A percentile compares a stretch with the other conserved stretches of the same genome.
These are phyloP conservation scores for Sitodiplosis mosellana DNA, from an alignment of 1,140 invertebrate genomes.

Conservation along the genomic window DNA sequence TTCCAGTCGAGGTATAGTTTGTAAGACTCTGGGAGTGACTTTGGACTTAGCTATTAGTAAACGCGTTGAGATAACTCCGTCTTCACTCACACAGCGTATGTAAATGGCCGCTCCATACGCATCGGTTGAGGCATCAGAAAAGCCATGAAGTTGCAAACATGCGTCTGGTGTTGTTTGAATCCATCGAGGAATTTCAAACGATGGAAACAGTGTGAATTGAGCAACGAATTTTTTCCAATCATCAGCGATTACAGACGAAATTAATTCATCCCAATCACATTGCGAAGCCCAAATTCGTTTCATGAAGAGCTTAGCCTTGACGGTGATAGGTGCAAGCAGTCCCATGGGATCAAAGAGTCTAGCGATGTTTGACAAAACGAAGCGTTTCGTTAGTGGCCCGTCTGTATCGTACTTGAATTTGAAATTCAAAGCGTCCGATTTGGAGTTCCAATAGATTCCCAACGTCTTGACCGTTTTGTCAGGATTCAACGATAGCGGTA, in stretches of 20 bases:
- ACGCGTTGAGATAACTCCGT: constrained; percentile 4
- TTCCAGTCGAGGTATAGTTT: constrained; percentile 28
- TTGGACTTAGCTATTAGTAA: constrained; percentile 21
- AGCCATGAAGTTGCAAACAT: constrained; percentile 13
- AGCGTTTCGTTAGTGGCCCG: too few relatives aligned
- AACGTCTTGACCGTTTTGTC: constrained; percentile 10
- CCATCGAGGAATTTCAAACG: constrained; percentile 11
- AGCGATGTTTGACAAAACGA: too few relatives aligned
- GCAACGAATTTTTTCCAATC: too few relatives aligned
- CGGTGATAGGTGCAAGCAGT: too few relatives aligned
- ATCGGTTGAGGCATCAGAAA: constrained; percentile 15
- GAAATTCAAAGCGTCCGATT: constrained; percentile 9
- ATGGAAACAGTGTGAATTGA: too few relatives aligned
- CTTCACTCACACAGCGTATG: constrained; percentile 9
- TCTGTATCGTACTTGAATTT: constrained; percentile 9
- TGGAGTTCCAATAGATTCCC: constrained; percentile 10
- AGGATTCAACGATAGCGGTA: too few relatives aligned
- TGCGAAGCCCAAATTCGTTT: too few relatives aligned
- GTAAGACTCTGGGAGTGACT: constrained; percentile 25
- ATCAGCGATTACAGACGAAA: too few relatives aligned
- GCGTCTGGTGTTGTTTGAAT: constrained; percentile 1
- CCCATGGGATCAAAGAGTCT: too few relatives aligned
- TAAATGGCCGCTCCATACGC: constrained; percentile 13
- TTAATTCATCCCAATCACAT: too few relatives aligned
- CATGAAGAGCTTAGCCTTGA: too few relatives aligned